Evolutionary conservation across 2,113 vertebrate species (phyloP), one percentile per base, ranked within the genome.

Genomic region (Rhinolophus sinicus): DNA sequence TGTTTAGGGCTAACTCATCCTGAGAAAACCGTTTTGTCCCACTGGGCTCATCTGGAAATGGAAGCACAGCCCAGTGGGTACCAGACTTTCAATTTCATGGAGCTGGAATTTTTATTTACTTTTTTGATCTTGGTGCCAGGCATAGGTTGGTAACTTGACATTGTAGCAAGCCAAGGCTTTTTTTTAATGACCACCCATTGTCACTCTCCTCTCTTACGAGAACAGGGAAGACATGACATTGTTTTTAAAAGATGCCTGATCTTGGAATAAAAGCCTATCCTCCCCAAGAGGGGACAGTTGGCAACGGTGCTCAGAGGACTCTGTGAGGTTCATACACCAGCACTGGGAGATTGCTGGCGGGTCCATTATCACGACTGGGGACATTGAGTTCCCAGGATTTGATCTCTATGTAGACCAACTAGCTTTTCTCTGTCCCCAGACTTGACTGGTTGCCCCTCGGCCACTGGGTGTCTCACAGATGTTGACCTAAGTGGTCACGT

Each of bases 291-390:
- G 82, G 52, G 56, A 22, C 8, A 2, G 6, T 22, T 30, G 18
- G 3, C 18, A 4, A 1, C 52, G 2, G 40, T 8, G 38, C 24
- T 1, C 6, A 0, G 19, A 2, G 38, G 35, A 26, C 6, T 65
- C 22, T 30, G 10, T 11, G 8, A 9, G 50, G 47, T 2, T n/a
- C 22, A 8, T 21, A 28, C 3, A 13, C 62, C 18, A 1, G n/a
- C 4, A 0, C 4, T 8, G 4, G 33, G n/a, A 58, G 26, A 2
- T 21, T 5, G 35, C 14, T 13, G 38, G 54, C 0, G 0, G 26
- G 9, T 13, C 80, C 8, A 0, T 11, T 16, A 2, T 1, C 1
- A 0, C 84, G 4, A 0, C 28, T 1, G 0, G 19, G 10, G 30
- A 11, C 7, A 0, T 21, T 30, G 28, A 1, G 24, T 35, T 87